These are phyloP conservation scores for Neolamprologus toae DNA, from an alignment of 2,113 vertebrate genomes.

Conservation along the genomic window DNA sequence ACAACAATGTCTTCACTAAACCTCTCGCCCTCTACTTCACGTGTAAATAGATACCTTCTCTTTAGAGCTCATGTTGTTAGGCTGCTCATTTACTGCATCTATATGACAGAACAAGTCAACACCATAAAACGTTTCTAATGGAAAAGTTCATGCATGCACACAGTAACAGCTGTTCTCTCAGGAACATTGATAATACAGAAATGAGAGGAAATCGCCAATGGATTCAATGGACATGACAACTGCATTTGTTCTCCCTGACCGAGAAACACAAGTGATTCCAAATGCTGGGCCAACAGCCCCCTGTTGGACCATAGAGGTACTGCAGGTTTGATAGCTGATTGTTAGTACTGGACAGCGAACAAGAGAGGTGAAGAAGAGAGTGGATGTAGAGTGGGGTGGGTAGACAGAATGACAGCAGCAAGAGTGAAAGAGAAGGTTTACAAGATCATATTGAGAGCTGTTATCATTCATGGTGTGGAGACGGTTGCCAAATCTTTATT, in stretches of 20 bases:
- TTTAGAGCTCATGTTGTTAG: background rate
- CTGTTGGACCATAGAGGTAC: background rate
- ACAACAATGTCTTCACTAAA: rapidly evolving
- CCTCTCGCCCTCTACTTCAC: background rate
- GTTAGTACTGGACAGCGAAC: rapidly evolving
- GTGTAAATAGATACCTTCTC: background rate
- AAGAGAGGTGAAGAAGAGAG: background rate
- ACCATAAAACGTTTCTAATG: rapidly evolving
- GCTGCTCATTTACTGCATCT: background rate
- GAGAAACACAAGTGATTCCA: rapidly evolving
- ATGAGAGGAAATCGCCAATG: rapidly evolving
- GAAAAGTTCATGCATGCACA: background rate
- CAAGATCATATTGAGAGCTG: background rate
- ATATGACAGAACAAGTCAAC: background rate
- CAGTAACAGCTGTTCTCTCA: background rate
- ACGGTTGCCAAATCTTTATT: rapidly evolving
- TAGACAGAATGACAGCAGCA: background rate
- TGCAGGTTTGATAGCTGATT: background rate
- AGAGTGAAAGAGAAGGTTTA: rapidly evolving
- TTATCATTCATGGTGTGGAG: background rate
- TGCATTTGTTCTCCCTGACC: background rate
- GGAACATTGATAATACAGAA: rapidly evolving
- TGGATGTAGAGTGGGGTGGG: background rate
- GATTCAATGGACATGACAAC: background rate
- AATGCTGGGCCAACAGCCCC: background rate